Base-by-base conservation (phyloP, 2,888 invertebrate genomes). In the Lordiphosa fenestrarum region DNA sequence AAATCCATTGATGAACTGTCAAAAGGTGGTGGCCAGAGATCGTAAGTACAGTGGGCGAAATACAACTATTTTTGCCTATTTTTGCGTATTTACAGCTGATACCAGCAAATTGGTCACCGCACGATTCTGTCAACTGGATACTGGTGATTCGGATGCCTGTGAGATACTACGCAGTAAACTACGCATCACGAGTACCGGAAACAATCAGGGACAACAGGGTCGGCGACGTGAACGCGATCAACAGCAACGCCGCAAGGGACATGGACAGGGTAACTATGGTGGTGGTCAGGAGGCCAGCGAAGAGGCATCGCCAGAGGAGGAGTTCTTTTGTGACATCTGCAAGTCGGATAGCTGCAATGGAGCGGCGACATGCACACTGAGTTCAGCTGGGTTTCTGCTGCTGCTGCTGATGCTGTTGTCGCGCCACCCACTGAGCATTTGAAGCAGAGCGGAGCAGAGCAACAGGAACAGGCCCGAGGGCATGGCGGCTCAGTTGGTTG, bases 1-100 rank as follows among this genome's bases (percentile, higher is more conserved):
- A 44, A 76, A 76, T 70, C 89, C 89, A 2, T 73, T 89, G 2
- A 89, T 89, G 88, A 87, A 87, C 59, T 90, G 90, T 66, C 90
- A 90, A 73, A 90, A 90, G 69, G 88, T 90, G 21, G 86, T 89
- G 47, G 89, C 88, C 49, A 80, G 77, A 69, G 88, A 86, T 46
- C 88, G 89, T 89, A 74, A 84, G 88, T 85, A 33, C 5, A 6
- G 19, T 19, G 0, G 19, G 2, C 15, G 2, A 19, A 19, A 19
- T 19, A 15, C 4, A 23, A 23, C 5, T 1, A 4, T 23, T 23
- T 23, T 23, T 23, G 0, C 23, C 15, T 30, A 30, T n/a, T n/a
- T n/a, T n/a, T n/a, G 9, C 30, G 12, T 3, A 23, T 38, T 38
- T 21, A 15, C 59, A 87, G 87, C 81, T 13, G 63, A 71, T 3